A percentile compares a stretch with the other conserved stretches of the same genome.
These are phyloP conservation scores for Drosophila cardini DNA, from an alignment of 1,140 invertebrate genomes.

Conservation along the genomic window DNA sequence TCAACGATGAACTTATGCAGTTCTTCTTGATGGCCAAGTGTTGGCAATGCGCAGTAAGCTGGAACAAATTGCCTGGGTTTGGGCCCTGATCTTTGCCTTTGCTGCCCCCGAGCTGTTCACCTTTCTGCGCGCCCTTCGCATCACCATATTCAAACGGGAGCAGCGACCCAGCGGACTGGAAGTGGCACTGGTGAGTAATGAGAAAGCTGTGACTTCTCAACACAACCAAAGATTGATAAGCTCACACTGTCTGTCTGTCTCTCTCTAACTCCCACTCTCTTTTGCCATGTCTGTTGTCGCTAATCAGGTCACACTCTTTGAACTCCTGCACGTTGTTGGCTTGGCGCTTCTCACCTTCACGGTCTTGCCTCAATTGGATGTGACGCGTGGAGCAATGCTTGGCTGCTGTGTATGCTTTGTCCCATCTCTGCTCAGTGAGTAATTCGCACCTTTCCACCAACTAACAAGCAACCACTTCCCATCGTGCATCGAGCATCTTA, in stretches of 20 bases:
- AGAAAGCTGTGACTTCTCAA: background rate
- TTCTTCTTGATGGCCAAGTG: constrained; percentile 52
- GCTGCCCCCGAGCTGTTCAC: constrained; percentile 94
- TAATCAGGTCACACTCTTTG: constrained; percentile 87
- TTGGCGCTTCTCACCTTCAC: constrained; percentile 93
- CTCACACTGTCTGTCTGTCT: constrained; percentile 85
- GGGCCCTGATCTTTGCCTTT: constrained; percentile 94
- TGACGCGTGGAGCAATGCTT: constrained; percentile 95
- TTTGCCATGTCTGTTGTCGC: constrained; percentile 11
- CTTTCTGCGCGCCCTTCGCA: constrained; percentile 92
- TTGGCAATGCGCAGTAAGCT: constrained; percentile 85
- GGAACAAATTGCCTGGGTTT: constrained; percentile 95
- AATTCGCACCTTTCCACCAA: constrained; percentile 12
- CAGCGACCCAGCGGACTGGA: constrained; percentile 69
- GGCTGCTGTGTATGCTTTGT: constrained; percentile 97
- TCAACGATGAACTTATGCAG: constrained; percentile 14
- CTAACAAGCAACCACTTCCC: constrained; percentile 6
- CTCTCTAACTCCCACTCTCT: background rate
- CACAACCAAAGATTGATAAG: constrained; percentile 75
- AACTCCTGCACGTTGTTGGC: constrained; percentile 94
- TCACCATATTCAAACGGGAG: constrained; percentile 93
- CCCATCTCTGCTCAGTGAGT: constrained; percentile 88
- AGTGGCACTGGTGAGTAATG: constrained; percentile 86
- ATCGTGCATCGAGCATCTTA: constrained; percentile 50
- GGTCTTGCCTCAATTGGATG: constrained; percentile 94